Conservation (phyloP, 2,797 vertebrate species). For the Setipinna tenuifilis region DNA sequence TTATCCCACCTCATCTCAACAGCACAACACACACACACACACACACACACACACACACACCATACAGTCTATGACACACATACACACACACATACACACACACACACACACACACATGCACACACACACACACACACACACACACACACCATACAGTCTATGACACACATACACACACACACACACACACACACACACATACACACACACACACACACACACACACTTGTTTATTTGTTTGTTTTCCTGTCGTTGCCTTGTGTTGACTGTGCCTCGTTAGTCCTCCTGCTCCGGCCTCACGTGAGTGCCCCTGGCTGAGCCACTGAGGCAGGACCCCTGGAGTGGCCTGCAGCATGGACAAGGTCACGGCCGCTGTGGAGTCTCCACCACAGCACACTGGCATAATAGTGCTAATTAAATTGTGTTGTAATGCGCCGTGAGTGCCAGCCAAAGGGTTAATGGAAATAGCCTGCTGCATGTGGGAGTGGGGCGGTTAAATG, state of each 20-base stretch:
- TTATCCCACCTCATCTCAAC: not conserved
- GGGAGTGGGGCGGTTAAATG: not conserved
- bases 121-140: not conserved
- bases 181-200: too few relatives aligned
- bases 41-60: too few relatives aligned
- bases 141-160: too few relatives aligned
- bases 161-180: too few relatives aligned
- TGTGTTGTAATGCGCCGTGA: not conserved
- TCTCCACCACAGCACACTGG: not conserved
- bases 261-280: not conserved
- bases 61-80: too few relatives aligned
- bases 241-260: not conserved
- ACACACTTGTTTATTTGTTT: conserved; percentile 33
- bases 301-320: not conserved
- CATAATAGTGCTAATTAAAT: not conserved
- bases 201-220: too few relatives aligned
- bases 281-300: not conserved
- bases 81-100: too few relatives aligned
- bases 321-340: not conserved
- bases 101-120: too few relatives aligned
- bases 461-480: not conserved
- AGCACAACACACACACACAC: not conserved
- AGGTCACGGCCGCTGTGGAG: not conserved
- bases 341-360: not conserved
- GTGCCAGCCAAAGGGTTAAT: not conserved